Evolutionary conservation across 2,113 vertebrate genomes (phyloP), one percentile per base, ranked within the genome.

Genomic region (Coryphaenoides rupestris): DNA sequence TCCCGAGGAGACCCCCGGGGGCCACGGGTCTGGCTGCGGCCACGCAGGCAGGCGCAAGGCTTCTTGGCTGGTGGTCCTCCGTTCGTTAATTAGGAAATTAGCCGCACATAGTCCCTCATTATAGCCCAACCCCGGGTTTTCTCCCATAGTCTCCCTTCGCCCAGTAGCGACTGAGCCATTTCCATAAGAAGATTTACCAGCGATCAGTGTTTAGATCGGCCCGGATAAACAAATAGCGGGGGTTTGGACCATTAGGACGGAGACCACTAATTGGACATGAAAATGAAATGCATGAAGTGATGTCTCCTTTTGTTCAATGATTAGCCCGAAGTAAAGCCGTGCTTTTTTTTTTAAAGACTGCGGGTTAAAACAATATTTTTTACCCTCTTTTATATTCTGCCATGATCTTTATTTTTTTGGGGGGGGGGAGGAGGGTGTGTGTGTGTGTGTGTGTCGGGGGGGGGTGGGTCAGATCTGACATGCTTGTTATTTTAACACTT

Each of bases 171-270:
- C 68, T 84, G 59, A 84, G 78, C 76, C 81, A 91, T 77, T 91
- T 90, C 89, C 89, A 82, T 64, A 89, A 91, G 87, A 77, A 89
- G 90, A 94, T 92, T 92, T 94, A 93, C 90, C 88, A 89, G 90
- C 86, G 88, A 91, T 91, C 89, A 90, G 86, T 87, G 89, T 87
- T 88, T 91, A 87, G 83, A 86, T 86, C 70, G 79, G 57, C 68
- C 58, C 80, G 69, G 84, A 88, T 84, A 87, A 86, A 86, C 84
- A 88, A 86, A 89, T 87, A 76, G 85, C 79, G 62, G 62, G 75
- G 63, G 77, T 71, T 75, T 69, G 19, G 87, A 86, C 86, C 91
- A 93, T 90, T 83, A 87, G 13, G 69, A 77, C 73, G 47, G n/a
- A n/a, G 47, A 63, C 72, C 76, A 81, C 88, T 92, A 93, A 93